Base-by-base conservation (phyloP, 2,797 vertebrate genomes). In the Apodemus agrarius region DNA sequence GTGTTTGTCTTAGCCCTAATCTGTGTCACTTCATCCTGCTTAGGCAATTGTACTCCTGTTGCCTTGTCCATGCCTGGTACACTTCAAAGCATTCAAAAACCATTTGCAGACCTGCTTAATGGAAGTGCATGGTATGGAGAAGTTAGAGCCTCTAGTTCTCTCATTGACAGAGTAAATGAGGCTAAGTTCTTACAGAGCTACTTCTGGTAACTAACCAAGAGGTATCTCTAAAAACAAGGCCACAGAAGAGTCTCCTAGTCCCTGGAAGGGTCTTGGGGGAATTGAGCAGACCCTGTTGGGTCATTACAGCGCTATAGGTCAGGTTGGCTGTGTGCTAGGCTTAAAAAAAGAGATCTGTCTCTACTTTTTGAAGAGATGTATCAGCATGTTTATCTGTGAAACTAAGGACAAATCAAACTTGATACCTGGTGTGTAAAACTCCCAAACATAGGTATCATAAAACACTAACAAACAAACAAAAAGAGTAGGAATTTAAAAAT, bases 381-480 rank as follows among this genome's bases (percentile, higher is more conserved):
- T 61, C 54, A 40, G 29, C 24, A 49, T 74, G 10, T 54, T 67
- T 86, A 79, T 59, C 74, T 54, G 29, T 59, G 72, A 96, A 80
- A 81, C 52, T 82, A 26, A 90, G 24, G 93, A 80, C 61, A 72
- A 91, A 89, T 72, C 19, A 81, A 85, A 90, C 85, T 43, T 78
- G 34, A 83, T 17, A 0, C 46, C 1, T 75, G 34, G 79, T 75
- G 86, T 87, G 57, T 63, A 93, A 82, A 83, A 84, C 16, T 13
- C 37, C 74, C 37, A 43, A 86, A 86, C 43, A 72, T 37, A 91
- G 82, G 16, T 49, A 79, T n/a, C 59, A 21, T 65, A 63, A 61
- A 54, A 95, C 46, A 85, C 17, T 37, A 72, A 63, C 67, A 72
- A 72, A 52, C 52, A 52, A 49, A 49, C 46, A 29, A 67, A 26